phyloP scores from a whole-genome alignment of 2,888 invertebrate genomes.

The Cerceris ruficornis region DNA sequence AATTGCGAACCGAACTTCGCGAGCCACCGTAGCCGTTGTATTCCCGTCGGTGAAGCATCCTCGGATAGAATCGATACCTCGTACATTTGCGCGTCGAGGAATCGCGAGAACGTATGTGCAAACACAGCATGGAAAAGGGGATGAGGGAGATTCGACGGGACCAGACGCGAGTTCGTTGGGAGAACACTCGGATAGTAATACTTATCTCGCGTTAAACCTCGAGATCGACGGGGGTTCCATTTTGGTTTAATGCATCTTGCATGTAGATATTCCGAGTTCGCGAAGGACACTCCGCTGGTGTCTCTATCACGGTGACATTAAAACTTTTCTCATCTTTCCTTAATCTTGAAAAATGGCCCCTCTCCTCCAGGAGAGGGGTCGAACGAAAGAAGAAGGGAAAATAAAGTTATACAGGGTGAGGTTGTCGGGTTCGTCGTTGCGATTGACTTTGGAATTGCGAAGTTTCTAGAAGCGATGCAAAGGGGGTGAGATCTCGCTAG shows the following conservation, averaged over 20 bases:
- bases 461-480: too few relatives aligned
- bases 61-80: too few relatives aligned
- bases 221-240: constrained; percentile 54
- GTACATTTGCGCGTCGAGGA: too few relatives aligned
- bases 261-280: constrained; percentile 43
- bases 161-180: not conserved
- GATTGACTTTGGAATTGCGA: too few relatives aligned
- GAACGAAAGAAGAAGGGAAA: constrained; percentile 9
- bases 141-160: not conserved
- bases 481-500: too few relatives aligned
- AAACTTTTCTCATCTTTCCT: constrained; percentile 81
- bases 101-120: too few relatives aligned
- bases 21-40: too few relatives aligned
- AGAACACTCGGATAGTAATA: constrained; percentile 30
- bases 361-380: constrained; percentile 30
- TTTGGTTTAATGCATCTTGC: constrained; percentile 62
- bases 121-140: too few relatives aligned
- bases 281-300: constrained; percentile 30
- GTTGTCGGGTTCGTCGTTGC: too few relatives aligned
- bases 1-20: too few relatives aligned
- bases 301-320: constrained; percentile 72
- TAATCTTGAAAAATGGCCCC: constrained; percentile 79
- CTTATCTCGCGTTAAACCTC: constrained; percentile 46
- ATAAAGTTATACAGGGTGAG: not conserved
- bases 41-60: too few relatives aligned